Evolutionary conservation across 2,113 vertebrate species (phyloP).

Genomic region (Gnathonemus echidnorhynchus): DNA sequence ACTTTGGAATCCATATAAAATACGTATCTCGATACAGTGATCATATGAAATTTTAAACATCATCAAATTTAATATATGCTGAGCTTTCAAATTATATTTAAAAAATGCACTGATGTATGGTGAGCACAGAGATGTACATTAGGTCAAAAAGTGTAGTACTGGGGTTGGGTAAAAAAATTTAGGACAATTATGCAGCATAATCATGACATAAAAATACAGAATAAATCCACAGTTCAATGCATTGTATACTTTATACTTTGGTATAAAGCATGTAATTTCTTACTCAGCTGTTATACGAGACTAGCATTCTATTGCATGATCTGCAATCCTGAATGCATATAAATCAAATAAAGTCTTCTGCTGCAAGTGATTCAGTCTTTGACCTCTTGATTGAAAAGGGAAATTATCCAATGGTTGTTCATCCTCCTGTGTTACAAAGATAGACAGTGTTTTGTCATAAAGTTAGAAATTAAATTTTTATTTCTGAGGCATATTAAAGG

Average conservation of each 20-base stretch:
- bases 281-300: neutral
- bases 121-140: neutral
- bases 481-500: constrained; percentile 2
- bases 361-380: constrained; percentile 4
- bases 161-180: neutral
- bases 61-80: neutral
- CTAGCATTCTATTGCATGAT: neutral
- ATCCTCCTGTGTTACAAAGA: neutral
- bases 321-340: neutral
- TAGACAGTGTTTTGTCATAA: neutral
- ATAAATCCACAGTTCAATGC: neutral
- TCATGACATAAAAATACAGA: neutral
- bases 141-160: neutral
- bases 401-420: neutral
- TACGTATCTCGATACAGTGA: neutral
- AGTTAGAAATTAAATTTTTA: neutral
- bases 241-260: neutral
- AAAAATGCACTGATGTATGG: neutral
- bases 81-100: neutral
- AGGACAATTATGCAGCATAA: neutral
- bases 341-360: neutral
- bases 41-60: neutral
- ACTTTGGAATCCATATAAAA: constrained; percentile 12
- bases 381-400: neutral
- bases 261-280: neutral